These are phyloP conservation scores for Hippocampus guttulatus DNA, from an alignment of 2,113 vertebrate species.

Conservation along the genomic window DNA sequence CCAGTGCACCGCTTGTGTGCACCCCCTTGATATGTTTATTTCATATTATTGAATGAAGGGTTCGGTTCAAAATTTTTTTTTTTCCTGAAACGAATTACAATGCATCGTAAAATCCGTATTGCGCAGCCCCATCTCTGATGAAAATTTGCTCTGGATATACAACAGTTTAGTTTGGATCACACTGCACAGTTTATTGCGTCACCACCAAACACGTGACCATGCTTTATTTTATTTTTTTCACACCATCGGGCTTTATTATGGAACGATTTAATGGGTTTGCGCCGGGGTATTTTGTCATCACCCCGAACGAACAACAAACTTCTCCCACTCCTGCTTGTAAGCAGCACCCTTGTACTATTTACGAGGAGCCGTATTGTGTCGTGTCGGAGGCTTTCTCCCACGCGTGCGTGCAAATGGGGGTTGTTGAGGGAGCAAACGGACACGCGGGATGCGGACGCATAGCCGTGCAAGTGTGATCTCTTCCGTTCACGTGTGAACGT, in stretches of 20 bases:
- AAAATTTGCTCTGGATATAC: too few relatives aligned
- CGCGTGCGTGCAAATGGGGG: not conserved
- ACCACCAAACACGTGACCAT: not conserved
- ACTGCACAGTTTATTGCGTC: not conserved
- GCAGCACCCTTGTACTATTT: not conserved
- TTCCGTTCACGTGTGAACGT: not conserved
- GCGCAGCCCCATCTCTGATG: too few relatives aligned
- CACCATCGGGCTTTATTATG: not conserved
- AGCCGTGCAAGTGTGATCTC: conserved; percentile 5
- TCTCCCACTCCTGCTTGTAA: not conserved
- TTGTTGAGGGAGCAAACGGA: not conserved
- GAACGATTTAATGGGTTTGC: not conserved
- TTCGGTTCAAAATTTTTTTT: too few relatives aligned
- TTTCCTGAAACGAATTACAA: too few relatives aligned
- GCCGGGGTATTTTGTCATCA: not conserved
- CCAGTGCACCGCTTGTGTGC: too few relatives aligned
- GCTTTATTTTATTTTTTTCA: not conserved
- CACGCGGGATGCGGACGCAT: not conserved
- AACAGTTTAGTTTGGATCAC: not conserved
- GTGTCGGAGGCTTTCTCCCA: not conserved
- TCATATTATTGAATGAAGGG: too few relatives aligned
- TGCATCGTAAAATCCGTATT: too few relatives aligned
- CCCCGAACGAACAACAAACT: not conserved
- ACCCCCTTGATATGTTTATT: too few relatives aligned
- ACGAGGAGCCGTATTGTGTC: not conserved